Percentiles rank a stretch among this genome's conserved stretches.
Evolutionary conservation across 2,113 vertebrate species (phyloP).

Genomic region (Brachyistius frenatus): DNA sequence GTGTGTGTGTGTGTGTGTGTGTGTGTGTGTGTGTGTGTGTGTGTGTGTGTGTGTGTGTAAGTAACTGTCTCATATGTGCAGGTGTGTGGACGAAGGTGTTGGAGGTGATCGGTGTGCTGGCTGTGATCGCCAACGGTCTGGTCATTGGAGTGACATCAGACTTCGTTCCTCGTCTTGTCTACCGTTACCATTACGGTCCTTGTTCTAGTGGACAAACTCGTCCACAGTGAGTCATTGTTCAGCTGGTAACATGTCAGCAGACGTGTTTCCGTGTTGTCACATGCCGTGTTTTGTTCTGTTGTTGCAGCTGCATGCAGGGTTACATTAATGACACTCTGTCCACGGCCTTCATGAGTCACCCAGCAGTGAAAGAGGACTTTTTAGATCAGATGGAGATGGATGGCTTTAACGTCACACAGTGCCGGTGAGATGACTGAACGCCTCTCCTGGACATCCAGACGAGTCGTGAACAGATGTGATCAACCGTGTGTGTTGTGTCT

Average conservation of each 20-base stretch:
- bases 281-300: neutral
- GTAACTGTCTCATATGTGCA: conserved; percentile 58
- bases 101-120: conserved; percentile 90
- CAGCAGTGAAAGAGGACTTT: conserved; percentile 78
- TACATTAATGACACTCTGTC: conserved; percentile 93
- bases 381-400: conserved; percentile 1
- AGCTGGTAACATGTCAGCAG: neutral
- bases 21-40: no score
- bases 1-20: no score
- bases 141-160: conserved; percentile 93
- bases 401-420: conserved; percentile 75
- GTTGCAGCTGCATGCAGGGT: conserved; percentile 88
- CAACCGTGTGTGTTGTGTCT: conserved; percentile 7
- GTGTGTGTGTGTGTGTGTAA: no score
- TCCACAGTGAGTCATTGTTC: conserved; percentile 82
- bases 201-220: conserved; percentile 63
- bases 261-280: no score
- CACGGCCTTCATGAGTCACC: conserved; percentile 67
- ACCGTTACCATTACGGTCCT: conserved; percentile 89
- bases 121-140: conserved; percentile 93
- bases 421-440: conserved; percentile 86
- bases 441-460: neutral
- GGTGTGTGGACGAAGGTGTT: conserved; percentile 92
- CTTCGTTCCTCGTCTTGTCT: conserved; percentile 92
- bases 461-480: neutral